These are phyloP conservation scores for Rhogogaster chlorosoma DNA, from an alignment of 2,888 invertebrate species.

Conservation along the genomic window DNA sequence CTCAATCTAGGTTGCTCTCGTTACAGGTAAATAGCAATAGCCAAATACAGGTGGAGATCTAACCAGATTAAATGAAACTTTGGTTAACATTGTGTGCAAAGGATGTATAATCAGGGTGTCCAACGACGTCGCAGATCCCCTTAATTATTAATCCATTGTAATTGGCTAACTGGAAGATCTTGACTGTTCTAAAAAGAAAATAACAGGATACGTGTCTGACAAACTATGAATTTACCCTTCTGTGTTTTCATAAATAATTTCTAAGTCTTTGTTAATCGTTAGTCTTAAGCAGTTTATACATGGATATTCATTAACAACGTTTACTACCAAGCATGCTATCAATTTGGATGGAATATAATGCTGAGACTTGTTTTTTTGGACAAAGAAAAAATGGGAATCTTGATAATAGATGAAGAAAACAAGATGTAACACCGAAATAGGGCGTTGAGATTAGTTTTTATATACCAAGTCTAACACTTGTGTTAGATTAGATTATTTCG, in stretches of 20 bases:
- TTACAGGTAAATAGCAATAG: slow-evolving; percentile 70
- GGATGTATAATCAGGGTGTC: slow-evolving; percentile 40
- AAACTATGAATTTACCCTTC: not conserved
- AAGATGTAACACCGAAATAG: not conserved
- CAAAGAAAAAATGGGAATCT: not conserved
- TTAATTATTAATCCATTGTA: not conserved
- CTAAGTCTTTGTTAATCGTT: not conserved
- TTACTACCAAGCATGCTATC: no score
- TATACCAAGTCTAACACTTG: not conserved
- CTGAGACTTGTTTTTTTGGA: not conserved
- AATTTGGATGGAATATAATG: no score
- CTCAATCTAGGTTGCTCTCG: slow-evolving; percentile 74
- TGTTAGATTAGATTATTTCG: not conserved
- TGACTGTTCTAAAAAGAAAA: not conserved
- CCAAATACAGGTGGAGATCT: slow-evolving; percentile 36
- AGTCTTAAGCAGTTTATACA: no score
- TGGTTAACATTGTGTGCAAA: not conserved
- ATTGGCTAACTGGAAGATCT: not conserved
- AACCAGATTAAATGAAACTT: not conserved
- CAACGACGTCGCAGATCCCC: not conserved
- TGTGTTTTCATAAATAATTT: slow-evolving; percentile 14
- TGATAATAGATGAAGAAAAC: slow-evolving; percentile 2
- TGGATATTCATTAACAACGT: no score
- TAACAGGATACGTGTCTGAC: not conserved
- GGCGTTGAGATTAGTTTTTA: not conserved